Conservation (phyloP, 30 jellyfish, hydroid and myxozoan species). For the Nemopilema nomurai region DNA sequence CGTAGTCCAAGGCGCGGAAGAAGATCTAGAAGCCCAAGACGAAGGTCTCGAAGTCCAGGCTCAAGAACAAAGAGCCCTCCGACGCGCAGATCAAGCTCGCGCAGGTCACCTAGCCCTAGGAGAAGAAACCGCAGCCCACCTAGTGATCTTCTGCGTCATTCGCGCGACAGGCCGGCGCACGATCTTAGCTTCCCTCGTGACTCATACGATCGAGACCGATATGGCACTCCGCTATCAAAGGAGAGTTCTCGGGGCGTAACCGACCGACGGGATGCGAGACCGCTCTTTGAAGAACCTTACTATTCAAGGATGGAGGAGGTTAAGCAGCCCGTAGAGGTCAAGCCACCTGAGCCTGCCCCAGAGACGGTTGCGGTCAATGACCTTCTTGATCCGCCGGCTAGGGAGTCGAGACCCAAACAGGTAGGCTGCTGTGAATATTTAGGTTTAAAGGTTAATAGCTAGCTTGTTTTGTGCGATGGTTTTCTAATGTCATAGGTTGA, state of each 20-base stretch:
- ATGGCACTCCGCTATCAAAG: conserved; percentile 2
- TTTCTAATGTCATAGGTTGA: too few relatives aligned
- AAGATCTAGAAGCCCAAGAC: conserved; percentile 62
- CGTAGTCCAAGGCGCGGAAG: conserved; percentile 11
- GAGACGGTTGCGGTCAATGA: conserved; percentile 86
- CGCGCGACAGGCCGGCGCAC: conserved; percentile 4
- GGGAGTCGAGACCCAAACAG: conserved; percentile 83
- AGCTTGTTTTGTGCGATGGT: too few relatives aligned
- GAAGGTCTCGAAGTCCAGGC: conserved; percentile 22
- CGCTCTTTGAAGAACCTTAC: conserved; percentile 9
- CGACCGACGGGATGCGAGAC: conserved; percentile 24
- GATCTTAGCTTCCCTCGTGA: conserved; percentile 2
- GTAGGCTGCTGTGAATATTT: too few relatives aligned
- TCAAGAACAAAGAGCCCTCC: conserved; percentile 14
- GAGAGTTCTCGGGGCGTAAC: background rate
- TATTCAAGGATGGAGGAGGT: conserved; percentile 8
- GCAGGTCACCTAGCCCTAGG: conserved; percentile 58
- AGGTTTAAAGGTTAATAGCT: too few relatives aligned
- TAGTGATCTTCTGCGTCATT: conserved; percentile 26
- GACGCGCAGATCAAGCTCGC: conserved; percentile 30
- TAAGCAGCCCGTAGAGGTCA: conserved; percentile 3
- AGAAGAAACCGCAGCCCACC: conserved; percentile 36
- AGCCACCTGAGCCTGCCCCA: conserved; percentile 67
- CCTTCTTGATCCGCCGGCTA: conserved; percentile 86
- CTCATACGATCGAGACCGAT: conserved; percentile 16